Conservation (phyloP, 1,140 invertebrate genomes). For the Diorhabda sublineata region DNA sequence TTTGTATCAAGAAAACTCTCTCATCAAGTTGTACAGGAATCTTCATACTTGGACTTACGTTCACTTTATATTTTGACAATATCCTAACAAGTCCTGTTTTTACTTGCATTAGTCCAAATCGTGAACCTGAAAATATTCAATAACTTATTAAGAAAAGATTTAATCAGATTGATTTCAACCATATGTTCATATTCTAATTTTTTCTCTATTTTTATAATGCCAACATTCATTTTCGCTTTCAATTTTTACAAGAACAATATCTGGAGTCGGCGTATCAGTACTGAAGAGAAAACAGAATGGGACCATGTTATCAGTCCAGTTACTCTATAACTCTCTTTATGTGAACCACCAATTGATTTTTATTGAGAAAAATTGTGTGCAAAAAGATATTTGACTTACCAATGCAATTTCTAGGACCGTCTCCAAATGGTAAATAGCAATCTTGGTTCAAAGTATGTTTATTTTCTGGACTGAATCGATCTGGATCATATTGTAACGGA, state of each 20-base stretch:
- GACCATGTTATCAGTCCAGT: neutral
- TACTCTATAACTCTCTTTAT: neutral
- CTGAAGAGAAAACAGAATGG: neutral
- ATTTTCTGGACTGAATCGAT: conserved; percentile 52
- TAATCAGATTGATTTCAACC: neutral
- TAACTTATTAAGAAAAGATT: neutral
- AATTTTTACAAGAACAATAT: neutral
- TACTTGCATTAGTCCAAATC: conserved; percentile 7
- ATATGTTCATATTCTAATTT: neutral
- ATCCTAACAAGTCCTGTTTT: conserved; percentile 2
- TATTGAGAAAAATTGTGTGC: neutral
- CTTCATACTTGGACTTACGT: neutral
- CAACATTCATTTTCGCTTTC: neutral
- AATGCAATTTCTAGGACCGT: conserved; percentile 58
- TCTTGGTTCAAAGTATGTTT: conserved; percentile 42
- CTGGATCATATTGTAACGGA: conserved; percentile 60
- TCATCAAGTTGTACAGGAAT: neutral
- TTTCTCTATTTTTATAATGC: neutral
- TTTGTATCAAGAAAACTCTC: neutral
- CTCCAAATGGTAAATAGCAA: conserved; percentile 57
- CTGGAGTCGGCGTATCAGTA: neutral
- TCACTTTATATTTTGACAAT: conserved; percentile 3
- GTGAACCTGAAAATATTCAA: conserved; percentile 7
- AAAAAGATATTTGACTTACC: conserved; percentile 37
- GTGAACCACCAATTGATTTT: neutral